Evolutionary conservation across 2,888 invertebrate genomes (phyloP).

Genomic region (Eupithecia subumbrata): DNA sequence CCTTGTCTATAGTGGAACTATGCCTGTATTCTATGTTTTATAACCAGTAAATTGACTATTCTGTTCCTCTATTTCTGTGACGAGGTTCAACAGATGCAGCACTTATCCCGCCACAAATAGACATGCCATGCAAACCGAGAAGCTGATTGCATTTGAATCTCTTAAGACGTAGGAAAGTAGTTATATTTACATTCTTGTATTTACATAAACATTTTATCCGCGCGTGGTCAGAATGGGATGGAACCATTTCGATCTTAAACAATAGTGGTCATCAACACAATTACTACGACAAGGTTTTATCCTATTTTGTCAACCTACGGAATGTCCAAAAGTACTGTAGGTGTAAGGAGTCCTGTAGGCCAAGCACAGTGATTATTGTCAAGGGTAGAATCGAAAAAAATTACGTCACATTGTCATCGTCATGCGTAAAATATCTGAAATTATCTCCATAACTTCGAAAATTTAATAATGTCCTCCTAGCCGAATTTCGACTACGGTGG

Average conservation of each 20-base stretch:
- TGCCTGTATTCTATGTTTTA: neutral
- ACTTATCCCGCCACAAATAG: neutral
- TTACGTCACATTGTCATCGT: no score
- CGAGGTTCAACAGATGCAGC: neutral
- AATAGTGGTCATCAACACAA: neutral
- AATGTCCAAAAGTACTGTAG: neutral
- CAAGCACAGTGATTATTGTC: no score
- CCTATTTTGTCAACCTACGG: neutral
- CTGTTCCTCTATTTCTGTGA: neutral
- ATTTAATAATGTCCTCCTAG: no score
- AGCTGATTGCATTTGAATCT: constrained; percentile 6
- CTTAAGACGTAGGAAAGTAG: neutral
- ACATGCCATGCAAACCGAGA: neutral
- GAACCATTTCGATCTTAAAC: neutral
- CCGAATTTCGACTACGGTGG: no score
- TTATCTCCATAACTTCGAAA: no score
- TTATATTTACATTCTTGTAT: neutral
- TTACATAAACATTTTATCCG: neutral
- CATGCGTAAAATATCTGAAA: no score
- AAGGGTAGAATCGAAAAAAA: no score
- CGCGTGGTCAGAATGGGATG: neutral
- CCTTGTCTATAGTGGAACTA: neutral
- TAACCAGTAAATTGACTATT: neutral
- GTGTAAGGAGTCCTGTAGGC: neutral
- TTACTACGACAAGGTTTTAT: neutral